A percentile compares a stretch with the other conserved stretches of the same genome.
Evolutionary conservation across 2,888 invertebrate genomes (phyloP).

Genomic region (Rapana venosa): DNA sequence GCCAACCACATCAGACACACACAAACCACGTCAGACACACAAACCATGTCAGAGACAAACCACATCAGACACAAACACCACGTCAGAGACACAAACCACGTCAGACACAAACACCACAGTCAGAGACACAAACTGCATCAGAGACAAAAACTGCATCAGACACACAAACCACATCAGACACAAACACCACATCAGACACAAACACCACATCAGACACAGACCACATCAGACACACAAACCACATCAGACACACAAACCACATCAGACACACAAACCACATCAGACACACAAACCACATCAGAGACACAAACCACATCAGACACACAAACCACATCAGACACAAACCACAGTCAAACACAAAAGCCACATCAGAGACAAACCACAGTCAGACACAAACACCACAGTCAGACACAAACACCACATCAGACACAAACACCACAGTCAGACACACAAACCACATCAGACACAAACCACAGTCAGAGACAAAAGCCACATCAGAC

Average conservation of each 20-base stretch:
- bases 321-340: conserved; percentile 4
- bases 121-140: neutral
- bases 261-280: too few relatives aligned
- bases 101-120: neutral
- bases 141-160: neutral
- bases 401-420: neutral
- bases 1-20: conserved; percentile 42
- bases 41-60: neutral
- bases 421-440: neutral
- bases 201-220: neutral
- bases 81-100: neutral
- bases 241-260: too few relatives aligned
- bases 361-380: neutral
- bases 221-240: too few relatives aligned
- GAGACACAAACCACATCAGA: too few relatives aligned
- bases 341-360: neutral
- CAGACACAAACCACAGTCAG: neutral
- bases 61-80: neutral
- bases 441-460: neutral
- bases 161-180: neutral
- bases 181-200: neutral
- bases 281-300: too few relatives aligned
- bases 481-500: neutral
- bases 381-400: neutral
- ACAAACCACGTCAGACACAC: neutral